Evolutionary conservation across 2,797 vertebrate genomes (phyloP), one percentile per base, ranked within the genome.

Genomic region (Merluccius polli): DNA sequence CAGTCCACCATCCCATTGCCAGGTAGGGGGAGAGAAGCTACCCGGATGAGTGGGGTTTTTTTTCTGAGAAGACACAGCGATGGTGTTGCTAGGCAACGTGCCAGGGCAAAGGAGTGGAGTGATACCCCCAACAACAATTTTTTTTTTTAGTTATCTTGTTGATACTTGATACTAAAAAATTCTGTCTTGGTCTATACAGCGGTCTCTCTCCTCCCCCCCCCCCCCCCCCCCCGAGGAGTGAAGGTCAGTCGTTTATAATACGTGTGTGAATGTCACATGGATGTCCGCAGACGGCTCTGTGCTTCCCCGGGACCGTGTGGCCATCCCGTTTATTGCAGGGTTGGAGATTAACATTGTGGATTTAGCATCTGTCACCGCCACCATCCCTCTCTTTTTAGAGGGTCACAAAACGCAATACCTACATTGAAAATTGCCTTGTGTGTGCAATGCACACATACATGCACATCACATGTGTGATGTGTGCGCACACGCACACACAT

Each of bases 311-410:
- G 29, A 11, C 2, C 1, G 27, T 29, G 18, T 9, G 21, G 71
- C 30, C 21, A 30, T 5, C 32, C 35, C 44, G 5, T 31, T 38
- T n/a, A 30, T 65, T 31, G n/a, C 16, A 3, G n/a, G n/a, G 21
- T 4, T 71, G 75, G 41, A 63, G 32, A 38, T 75, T 69, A 75
- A 75, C 35, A 67, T 71, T 48, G 36, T 59, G 30, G 24, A 31
- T 35, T 71, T 27, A 36, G 11, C 59, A 32, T n/a, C 73, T 12
- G 11, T 18, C 44, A 18, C 44, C 15, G 12, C 70, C 70, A 27
- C 70, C 31, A 10, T 33, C 9, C 32, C 9, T 24, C 33, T 35
- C 35, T 3, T 68, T 74, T 38, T 1, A 35, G 73, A 74, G n/a
- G 73, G 73, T 74, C 73, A 16, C n/a, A 7, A 35, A 41, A 52